Conservation (phyloP, 2,888 invertebrate species). For the Sinohyriopsis cumingii region DNA sequence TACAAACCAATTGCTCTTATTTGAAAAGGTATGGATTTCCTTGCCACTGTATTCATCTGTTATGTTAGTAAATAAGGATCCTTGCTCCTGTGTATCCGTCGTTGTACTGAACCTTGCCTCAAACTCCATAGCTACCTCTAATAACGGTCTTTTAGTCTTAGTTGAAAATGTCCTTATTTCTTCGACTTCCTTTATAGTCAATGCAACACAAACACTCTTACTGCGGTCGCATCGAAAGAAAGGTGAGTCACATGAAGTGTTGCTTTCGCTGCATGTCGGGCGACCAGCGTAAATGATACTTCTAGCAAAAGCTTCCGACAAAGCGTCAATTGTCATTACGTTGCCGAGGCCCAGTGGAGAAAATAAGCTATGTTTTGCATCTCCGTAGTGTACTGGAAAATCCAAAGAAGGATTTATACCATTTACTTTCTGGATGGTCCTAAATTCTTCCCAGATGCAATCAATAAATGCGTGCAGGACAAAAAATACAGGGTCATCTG, state of each 20-base stretch:
- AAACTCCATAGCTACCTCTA: too few species aligned
- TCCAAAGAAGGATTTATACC: conserved; percentile 44
- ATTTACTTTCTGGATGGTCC: conserved; percentile 29
- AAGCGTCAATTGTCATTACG: conserved; percentile 48
- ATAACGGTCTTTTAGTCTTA: too few species aligned
- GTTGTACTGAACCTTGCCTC: too few species aligned
- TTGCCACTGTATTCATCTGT: too few species aligned
- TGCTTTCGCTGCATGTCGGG: conserved; percentile 35
- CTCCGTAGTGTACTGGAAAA: conserved; percentile 42
- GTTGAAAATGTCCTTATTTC: conserved; percentile 7
- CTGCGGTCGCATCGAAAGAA: conserved; percentile 47
- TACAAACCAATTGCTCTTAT: too few species aligned
- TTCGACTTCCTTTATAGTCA: conserved; percentile 24
- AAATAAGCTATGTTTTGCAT: conserved; percentile 39
- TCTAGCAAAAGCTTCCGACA: conserved; percentile 40
- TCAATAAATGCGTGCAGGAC: conserved; percentile 55
- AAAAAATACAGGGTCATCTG: conserved; percentile 59
- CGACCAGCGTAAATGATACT: conserved; percentile 38
- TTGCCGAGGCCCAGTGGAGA: conserved; percentile 52
- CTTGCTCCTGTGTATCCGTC: too few species aligned
- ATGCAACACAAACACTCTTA: conserved; percentile 41
- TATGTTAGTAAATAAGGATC: too few species aligned
- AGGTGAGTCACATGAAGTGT: conserved; percentile 41
- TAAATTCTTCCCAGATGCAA: conserved; percentile 53
- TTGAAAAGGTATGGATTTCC: too few species aligned